Evolutionary conservation across 30 jellyfish, hydroid and myxozoan species (phyloP), one percentile per base, ranked within the genome.

Genomic region (Hydractinia symbiolongicarpus): DNA sequence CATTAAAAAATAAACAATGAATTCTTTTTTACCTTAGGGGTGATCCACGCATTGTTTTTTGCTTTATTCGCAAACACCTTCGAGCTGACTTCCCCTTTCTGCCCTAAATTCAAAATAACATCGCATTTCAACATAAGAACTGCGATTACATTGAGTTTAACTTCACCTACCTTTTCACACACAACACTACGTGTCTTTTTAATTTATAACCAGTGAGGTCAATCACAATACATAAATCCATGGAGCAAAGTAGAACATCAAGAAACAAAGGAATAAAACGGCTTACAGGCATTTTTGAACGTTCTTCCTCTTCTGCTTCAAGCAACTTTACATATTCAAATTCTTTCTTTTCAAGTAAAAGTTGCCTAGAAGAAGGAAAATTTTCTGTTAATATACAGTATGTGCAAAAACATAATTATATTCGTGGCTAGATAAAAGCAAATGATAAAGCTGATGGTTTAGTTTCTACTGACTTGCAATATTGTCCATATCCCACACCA

Each of bases 21-120:
- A 1, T 71, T 8, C 0, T 19, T 9, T 19, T 8, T 10, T 74
- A 91, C 98, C 98, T 91, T 72, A 93, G 91, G 15, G 98, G 98
- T n/a, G 98, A 91, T 1, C 86, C 84, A 14, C 98, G 86, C 19
- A 61, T 50, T 8, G 96, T 90, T 44, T 86, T 86, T 74, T 91
- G 98, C 55, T 83, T 86, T 70, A 87, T 91, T 21, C 98, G 70
- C 56, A 91, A 81, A 49, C 76, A 83, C 67, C 96, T 90, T n/a
- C 98, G 61, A 15, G 98, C 98, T 50, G 96, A 19, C 67, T 91
- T 91, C 9, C 98, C 96, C 60, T 90, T 70, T 53, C 98, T 86
- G 61, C 98, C 98, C 98, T 91, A 53, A 19, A 77, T 15, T 8
- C 17, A 6, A 69, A 30, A 30, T 30, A 30, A 30, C 44, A 30